Base-by-base conservation (phyloP, 2,888 invertebrate genomes). In the Euplexia lucipara region DNA sequence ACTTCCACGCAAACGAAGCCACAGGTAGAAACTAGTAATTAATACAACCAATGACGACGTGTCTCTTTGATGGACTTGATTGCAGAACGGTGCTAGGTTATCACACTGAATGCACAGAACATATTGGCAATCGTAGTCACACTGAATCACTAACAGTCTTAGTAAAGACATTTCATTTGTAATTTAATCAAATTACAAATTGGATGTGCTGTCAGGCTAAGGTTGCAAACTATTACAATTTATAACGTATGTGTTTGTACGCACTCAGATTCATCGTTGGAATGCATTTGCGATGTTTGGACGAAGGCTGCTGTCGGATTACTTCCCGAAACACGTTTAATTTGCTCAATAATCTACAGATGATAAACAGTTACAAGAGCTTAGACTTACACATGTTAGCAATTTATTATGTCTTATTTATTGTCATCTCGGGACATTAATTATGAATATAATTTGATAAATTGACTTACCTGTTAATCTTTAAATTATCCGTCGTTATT, bases 101-200 rank as follows among this genome's bases (percentile, higher is more conserved):
- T 62, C 41, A 22, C 41, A 49, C 16, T 32, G 56, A 45, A 61
- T 56, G 22, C 54, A 52, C 51, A 54, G 14, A 69, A 49, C 12
- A 20, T 62, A 79, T 75, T 78, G 79, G 70, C 75, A 70, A 59
- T 62, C 39, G 53, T 18, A 53, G 65, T 48, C 14, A 35, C 58
- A 62, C 30, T 70, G 37, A 70, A 70, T 75, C 42, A 75, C 41
- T 57, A 54, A 45, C 57, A 53, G 57, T 56, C 26, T 67, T 37
- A 57, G 61, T 49, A 61, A 49, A 62, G 42, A 68, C 37, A 56
- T 59, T 39, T 53, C 45, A 70, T 70, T 54, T 70, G 53, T 66
- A 57, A 70, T 76, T 78, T 65, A 79, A 79, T 79, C 37, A 78
- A 56, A 69, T 48, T 54, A 57, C 51, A 20, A 18, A 61, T 49